These are phyloP conservation scores for Hylaea fasciaria DNA, from an alignment of 2,888 invertebrate species.

Conservation along the genomic window DNA sequence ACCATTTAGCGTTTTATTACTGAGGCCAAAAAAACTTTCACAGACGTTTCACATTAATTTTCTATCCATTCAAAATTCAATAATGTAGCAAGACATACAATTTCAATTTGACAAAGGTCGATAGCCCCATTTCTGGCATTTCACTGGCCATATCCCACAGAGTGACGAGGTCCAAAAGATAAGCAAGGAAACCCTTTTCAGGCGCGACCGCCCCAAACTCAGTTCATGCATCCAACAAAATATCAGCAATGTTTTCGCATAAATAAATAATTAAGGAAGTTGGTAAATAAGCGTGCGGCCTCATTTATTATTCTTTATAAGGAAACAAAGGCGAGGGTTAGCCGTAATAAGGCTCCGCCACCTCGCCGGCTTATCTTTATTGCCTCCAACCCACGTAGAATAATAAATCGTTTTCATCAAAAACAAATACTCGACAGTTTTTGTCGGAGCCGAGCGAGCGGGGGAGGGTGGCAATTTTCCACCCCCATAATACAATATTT, in stretches of 20 bases:
- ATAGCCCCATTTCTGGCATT: slow-evolving; percentile 31
- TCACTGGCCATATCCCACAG: slow-evolving; percentile 27
- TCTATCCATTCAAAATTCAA: not conserved
- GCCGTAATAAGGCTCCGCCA: slow-evolving; percentile 85
- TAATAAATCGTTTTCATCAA: slow-evolving; percentile 86
- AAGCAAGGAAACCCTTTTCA: slow-evolving; percentile 44
- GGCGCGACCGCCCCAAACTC: slow-evolving; percentile 47
- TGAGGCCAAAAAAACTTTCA: not conserved
- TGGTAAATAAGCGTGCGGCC: slow-evolving; percentile 83
- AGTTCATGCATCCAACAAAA: slow-evolving; percentile 68
- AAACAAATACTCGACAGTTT: slow-evolving; percentile 86
- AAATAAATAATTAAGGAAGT: slow-evolving; percentile 84
- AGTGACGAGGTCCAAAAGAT: slow-evolving; percentile 36
- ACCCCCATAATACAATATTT: slow-evolving; percentile 86
- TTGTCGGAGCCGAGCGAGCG: slow-evolving; percentile 83
- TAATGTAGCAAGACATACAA: slow-evolving; percentile 5
- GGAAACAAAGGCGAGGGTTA: slow-evolving; percentile 86
- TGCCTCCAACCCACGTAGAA: slow-evolving; percentile 86
- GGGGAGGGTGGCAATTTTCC: slow-evolving; percentile 84
- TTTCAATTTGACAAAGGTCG: slow-evolving; percentile 28
- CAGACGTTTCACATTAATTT: not conserved
- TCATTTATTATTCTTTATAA: slow-evolving; percentile 86
- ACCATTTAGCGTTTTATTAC: too few species aligned
- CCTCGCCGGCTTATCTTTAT: slow-evolving; percentile 85
- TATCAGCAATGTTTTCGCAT: slow-evolving; percentile 81